phyloP scores from a whole-genome alignment of 2,888 invertebrate species.

The Eulithis prunata region DNA sequence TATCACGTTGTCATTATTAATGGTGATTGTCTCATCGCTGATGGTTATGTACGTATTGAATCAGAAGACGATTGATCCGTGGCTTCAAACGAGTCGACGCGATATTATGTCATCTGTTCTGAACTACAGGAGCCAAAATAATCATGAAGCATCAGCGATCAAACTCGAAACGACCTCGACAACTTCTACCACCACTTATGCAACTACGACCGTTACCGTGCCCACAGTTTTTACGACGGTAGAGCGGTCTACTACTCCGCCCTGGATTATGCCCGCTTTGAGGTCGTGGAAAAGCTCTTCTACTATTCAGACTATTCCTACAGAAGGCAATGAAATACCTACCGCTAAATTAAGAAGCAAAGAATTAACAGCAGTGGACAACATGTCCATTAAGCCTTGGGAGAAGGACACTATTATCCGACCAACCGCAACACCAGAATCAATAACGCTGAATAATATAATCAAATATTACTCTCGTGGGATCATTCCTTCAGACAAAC shows the following conservation, averaged over 20 bases:
- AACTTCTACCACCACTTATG: constrained; percentile 53
- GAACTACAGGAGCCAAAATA: constrained; percentile 26
- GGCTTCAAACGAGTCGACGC: constrained; percentile 31
- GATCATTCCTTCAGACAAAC: constrained; percentile 60
- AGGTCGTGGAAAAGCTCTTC: constrained; percentile 73
- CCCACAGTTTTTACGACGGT: constrained; percentile 45
- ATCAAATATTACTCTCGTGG: constrained; percentile 66
- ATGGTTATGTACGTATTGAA: constrained; percentile 70
- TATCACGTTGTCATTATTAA: constrained; percentile 42
- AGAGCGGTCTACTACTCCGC: constrained; percentile 68
- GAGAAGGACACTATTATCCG: constrained; percentile 73
- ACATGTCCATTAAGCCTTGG: constrained; percentile 71
- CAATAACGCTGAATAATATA: constrained; percentile 63
- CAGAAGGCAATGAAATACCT: constrained; percentile 64
- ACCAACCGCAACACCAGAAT: constrained; percentile 69
- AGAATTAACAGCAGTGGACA: constrained; percentile 62
- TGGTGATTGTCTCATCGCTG: constrained; percentile 67
- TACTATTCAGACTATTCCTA: constrained; percentile 63
- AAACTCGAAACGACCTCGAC: constrained; percentile 58
- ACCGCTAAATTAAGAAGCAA: constrained; percentile 65
- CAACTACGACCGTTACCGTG: constrained; percentile 45
- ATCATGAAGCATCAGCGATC: constrained; percentile 58
- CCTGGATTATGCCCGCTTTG: constrained; percentile 83
- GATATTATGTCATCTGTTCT: constrained; percentile 30
- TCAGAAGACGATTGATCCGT: constrained; percentile 36